These are phyloP conservation scores for Melanostoma mellinum DNA, from an alignment of 2,888 invertebrate species.

Conservation along the genomic window DNA sequence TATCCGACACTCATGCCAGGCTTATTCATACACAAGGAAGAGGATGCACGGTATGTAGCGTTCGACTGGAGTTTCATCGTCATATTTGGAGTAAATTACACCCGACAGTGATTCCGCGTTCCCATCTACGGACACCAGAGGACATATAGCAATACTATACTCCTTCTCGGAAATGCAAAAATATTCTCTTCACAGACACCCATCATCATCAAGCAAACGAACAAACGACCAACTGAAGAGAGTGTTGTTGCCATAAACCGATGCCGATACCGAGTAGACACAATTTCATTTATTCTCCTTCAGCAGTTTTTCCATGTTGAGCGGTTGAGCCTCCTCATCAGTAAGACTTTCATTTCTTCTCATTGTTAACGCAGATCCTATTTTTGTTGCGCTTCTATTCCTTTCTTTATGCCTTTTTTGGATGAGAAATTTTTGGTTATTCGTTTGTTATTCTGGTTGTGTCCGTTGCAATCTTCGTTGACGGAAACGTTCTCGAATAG, in stretches of 20 bases:
- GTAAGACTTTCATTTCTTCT: slow-evolving; percentile 37
- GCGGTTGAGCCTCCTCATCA: slow-evolving; percentile 35
- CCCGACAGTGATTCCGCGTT: slow-evolving; percentile 61
- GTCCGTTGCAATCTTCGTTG: slow-evolving; percentile 21
- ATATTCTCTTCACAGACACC: slow-evolving; percentile 26
- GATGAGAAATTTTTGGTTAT: slow-evolving; percentile 16
- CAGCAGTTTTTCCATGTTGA: slow-evolving; percentile 63
- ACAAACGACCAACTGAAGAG: slow-evolving; percentile 4
- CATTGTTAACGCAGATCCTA: slow-evolving; percentile 16
- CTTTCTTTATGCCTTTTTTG: slow-evolving; percentile 24
- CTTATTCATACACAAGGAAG: slow-evolving; percentile 7
- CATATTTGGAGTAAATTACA: slow-evolving; percentile 69
- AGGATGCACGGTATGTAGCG: slow-evolving; percentile 20
- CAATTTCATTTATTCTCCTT: slow-evolving; percentile 71
- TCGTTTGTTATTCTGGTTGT: slow-evolving; percentile 60
- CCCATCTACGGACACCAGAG: slow-evolving; percentile 27
- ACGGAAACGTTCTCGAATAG: slow-evolving; percentile 21
- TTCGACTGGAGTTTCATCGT: slow-evolving; percentile 45
- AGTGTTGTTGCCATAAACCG: not conserved
- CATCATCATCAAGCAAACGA: slow-evolving; percentile 14
- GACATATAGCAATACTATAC: slow-evolving; percentile 57
- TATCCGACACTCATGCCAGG: not conserved
- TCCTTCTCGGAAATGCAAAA: slow-evolving; percentile 43
- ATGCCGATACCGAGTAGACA: slow-evolving; percentile 45
- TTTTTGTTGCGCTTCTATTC: slow-evolving; percentile 41